Percentiles rank a stretch among this genome's conserved stretches.
phyloP scores from a whole-genome alignment of 2,113 vertebrate species.

The Puma concolor region DNA sequence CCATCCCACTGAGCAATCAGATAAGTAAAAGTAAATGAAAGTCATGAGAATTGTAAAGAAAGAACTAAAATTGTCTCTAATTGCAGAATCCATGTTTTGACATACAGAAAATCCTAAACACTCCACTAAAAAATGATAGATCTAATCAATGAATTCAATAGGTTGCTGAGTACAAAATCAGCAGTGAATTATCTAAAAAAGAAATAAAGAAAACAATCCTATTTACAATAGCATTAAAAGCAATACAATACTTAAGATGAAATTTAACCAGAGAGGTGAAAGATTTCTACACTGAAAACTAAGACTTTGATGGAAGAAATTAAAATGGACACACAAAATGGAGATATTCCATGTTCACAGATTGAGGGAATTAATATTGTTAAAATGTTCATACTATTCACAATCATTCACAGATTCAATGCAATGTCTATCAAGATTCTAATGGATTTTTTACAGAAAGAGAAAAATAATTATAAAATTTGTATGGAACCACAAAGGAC shows the following conservation, averaged over 20 bases:
- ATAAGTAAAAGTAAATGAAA: background rate
- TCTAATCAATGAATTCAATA: background rate
- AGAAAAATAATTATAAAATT: background rate
- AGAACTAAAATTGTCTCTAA: background rate
- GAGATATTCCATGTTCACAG: background rate
- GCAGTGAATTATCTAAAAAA: background rate
- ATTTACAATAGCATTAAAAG: background rate
- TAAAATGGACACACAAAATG: background rate
- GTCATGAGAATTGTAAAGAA: background rate
- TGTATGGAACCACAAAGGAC: background rate
- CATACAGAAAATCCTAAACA: background rate
- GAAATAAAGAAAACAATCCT: background rate
- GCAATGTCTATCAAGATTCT: background rate
- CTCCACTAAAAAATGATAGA: background rate
- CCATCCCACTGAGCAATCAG: background rate
- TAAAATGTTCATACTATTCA: background rate
- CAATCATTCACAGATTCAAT: background rate
- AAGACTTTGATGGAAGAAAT: background rate
- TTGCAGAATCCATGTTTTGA: background rate
- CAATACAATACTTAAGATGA: background rate
- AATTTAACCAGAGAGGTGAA: background rate
- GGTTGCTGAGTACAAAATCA: background rate
- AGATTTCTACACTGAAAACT: background rate
- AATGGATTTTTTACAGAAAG: background rate
- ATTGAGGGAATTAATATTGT: background rate